Base-by-base conservation (phyloP, 1,140 invertebrate species). In the Apis mellifera region DNA sequence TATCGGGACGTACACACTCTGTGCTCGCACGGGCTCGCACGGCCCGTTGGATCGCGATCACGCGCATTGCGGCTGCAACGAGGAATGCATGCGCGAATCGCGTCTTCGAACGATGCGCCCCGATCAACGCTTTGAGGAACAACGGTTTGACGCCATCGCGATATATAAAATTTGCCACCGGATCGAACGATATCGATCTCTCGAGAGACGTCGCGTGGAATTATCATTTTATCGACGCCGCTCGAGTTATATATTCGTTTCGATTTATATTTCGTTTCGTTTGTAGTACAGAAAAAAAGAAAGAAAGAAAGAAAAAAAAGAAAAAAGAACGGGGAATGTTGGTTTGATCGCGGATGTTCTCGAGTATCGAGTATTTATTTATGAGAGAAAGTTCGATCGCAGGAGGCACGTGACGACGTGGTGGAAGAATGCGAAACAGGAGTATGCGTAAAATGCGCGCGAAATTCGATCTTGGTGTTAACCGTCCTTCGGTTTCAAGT, bases 11-110 rank as follows among this genome's bases (percentile, higher is more conserved):
- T n/a, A n/a, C 23, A n/a, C 32, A 59, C 48, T 76, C 8, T 2
- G 13, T 62, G 50, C 68, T 55, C 54, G 23, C n/a, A 84, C 59
- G 52, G 19, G 42, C 62, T 85, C 86, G 84, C n/a, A n/a, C 86
- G 82, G 84, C 68, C 69, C 79, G 76, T 76, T 89, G 84, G 78
- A 89, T 90, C 88, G 85, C 87, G 90, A 91, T 91, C 90, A 89
- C 84, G 90, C 90, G 88, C 90, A 83, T 75, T 84, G 72, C 54
- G 73, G 80, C 79, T 73, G 74, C 86, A 68, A 66, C 59, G 71
- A 72, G 75, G 84, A 85, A 86, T 87, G 80, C 85, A 83, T 76
- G 85, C 85, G 85, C 84, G 78, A 81, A 70, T 78, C 86, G 74
- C 75, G 75, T 74, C 55, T 62, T 71, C 71, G n/a, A 75, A 68